Conservation (phyloP, 2,113 vertebrate species). For the Elephas maximus region DNA sequence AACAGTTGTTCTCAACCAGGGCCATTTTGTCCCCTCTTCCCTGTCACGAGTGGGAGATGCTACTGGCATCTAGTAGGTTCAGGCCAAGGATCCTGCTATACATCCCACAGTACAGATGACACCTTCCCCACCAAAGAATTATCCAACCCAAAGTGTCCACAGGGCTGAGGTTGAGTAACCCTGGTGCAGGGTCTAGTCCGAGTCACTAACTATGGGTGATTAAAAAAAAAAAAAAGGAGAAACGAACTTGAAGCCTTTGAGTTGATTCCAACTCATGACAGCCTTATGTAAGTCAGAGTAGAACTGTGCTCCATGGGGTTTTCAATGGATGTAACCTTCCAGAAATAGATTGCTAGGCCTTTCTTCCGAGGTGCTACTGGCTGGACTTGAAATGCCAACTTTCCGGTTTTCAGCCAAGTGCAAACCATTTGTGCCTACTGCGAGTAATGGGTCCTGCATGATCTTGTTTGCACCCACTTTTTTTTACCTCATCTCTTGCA, state of each 20-base stretch:
- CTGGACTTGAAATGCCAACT: too few relatives aligned
- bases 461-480: background rate
- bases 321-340: too few relatives aligned
- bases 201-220: background rate
- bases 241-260: too few relatives aligned
- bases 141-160: background rate
- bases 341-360: too few relatives aligned
- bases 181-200: background rate
- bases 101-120: background rate
- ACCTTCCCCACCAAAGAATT: background rate
- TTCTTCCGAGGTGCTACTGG: too few relatives aligned
- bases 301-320: too few relatives aligned
- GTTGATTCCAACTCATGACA: too few relatives aligned
- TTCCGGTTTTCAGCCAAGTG: too few relatives aligned
- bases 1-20: background rate
- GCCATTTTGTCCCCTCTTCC: background rate
- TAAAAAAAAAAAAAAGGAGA: too few relatives aligned
- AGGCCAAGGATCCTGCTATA: background rate
- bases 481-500: background rate
- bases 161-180: background rate
- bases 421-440: too few relatives aligned
- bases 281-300: too few relatives aligned
- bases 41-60: background rate
- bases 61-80: background rate
- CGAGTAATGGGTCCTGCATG: background rate